Conservation (phyloP, 2,797 vertebrate species). For the Sebastes elongatus region DNA sequence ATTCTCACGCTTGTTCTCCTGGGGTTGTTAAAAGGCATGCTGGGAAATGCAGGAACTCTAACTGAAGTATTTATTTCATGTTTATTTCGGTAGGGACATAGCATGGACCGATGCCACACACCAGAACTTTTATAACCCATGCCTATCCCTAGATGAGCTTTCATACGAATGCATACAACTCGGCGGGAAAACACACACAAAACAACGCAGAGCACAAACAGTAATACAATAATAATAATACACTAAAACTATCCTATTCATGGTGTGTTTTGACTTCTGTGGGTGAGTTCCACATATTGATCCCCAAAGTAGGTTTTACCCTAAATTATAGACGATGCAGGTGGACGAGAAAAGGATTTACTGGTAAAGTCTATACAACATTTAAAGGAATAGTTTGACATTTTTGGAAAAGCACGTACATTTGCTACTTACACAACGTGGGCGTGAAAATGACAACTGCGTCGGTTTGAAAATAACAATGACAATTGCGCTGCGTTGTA, state of each 20-base stretch:
- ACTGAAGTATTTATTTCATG: neutral
- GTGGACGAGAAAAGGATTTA: neutral
- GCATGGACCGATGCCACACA: neutral
- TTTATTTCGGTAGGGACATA: slow-evolving; percentile 22
- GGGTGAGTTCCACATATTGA: neutral
- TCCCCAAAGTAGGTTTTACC: neutral
- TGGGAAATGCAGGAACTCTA: slow-evolving; percentile 52
- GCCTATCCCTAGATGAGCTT: neutral
- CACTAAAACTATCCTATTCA: neutral
- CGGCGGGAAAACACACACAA: neutral
- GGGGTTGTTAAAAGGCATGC: slow-evolving; percentile 43
- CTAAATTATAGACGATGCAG: neutral
- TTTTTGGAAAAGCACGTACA: neutral
- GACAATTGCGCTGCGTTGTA: neutral
- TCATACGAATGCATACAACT: neutral
- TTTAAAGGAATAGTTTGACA: neutral
- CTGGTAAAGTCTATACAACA: neutral
- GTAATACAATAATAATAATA: neutral
- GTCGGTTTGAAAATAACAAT: neutral
- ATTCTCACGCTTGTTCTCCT: slow-evolving; percentile 39
- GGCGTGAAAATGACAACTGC: neutral
- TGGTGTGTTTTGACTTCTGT: neutral
- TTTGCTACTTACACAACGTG: neutral
- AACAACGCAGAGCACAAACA: neutral
- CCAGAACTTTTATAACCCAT: neutral